A percentile compares a stretch with the other conserved stretches of the same genome.
Conservation (phyloP, 2,113 vertebrate species). For the Physeter macrocephalus region DNA sequence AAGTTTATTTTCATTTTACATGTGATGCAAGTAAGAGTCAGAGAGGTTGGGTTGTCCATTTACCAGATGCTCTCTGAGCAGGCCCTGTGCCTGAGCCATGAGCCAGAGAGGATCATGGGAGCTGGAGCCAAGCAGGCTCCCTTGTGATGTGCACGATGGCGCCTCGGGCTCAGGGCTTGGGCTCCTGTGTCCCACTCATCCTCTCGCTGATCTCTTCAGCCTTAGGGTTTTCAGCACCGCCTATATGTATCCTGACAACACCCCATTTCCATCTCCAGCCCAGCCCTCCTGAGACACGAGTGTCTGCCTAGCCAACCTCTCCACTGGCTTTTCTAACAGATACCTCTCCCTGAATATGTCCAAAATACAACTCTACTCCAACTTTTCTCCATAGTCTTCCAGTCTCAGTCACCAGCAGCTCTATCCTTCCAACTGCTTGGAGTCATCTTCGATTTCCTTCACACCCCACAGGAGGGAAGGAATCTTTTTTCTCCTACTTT, state of each 20-base stretch:
- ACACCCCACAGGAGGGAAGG: neutral
- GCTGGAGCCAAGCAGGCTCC: neutral
- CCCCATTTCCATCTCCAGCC: neutral
- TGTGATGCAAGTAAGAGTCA: neutral
- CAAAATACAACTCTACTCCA: neutral
- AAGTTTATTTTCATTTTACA: neutral
- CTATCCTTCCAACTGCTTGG: neutral
- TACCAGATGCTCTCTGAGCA: neutral
- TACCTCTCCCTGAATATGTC: neutral
- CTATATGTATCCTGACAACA: neutral
- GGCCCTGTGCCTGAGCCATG: neutral
- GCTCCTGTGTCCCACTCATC: neutral
- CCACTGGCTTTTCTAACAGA: neutral
- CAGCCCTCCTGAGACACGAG: neutral
- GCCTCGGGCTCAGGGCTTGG: too few relatives aligned
- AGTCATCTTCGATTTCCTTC: neutral
- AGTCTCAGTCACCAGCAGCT: neutral
- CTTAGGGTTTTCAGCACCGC: fast-evolving
- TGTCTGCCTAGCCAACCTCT: too few relatives aligned
- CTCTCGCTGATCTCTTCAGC: neutral
- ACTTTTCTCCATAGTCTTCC: neutral
- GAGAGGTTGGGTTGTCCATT: neutral
- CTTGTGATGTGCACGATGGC: fast-evolving
- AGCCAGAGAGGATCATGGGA: neutral
- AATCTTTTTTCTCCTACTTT: neutral